Percentiles rank a stretch among this genome's conserved stretches.
Evolutionary conservation across 2,113 vertebrate species (phyloP).

Genomic region (Nerophis lumbriciformis): DNA sequence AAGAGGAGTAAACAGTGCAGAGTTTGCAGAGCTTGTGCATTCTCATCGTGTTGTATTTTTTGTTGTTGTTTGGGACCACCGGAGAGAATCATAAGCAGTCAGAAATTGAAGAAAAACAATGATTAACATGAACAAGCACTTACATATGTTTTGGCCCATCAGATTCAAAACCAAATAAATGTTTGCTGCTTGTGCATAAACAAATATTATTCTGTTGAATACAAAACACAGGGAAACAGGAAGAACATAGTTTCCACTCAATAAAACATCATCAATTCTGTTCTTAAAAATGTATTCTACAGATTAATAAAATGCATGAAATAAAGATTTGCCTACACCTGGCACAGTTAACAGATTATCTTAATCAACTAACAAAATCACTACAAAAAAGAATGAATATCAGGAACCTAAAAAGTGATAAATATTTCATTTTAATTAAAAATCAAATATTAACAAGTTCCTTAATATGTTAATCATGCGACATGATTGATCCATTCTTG

Average conservation of each 20-base stretch:
- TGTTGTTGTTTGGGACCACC: background rate
- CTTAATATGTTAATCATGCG: conserved; percentile 64
- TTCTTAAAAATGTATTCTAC: too few species aligned
- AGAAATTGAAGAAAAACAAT: conserved; percentile 5
- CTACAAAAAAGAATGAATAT: conserved; percentile 39
- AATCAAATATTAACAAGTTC: conserved; percentile 67
- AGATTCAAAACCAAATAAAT: conserved; percentile 4
- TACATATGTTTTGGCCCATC: background rate
- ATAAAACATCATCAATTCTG: too few species aligned
- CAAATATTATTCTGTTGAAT: background rate
- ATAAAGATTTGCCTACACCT: background rate
- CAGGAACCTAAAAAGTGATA: conserved; percentile 54
- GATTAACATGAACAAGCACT: conserved; percentile 7
- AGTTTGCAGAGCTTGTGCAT: background rate
- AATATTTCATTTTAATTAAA: conserved; percentile 73
- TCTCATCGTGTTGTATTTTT: background rate
- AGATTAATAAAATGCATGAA: background rate
- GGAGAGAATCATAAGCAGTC: conserved; percentile 1
- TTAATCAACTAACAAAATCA: background rate
- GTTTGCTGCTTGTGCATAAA: background rate
- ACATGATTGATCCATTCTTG: conserved; percentile 61
- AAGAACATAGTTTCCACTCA: too few species aligned
- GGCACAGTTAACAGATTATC: background rate
- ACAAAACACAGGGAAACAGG: background rate
- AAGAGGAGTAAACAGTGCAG: conserved; percentile 7